Base-by-base conservation (phyloP, 2,888 invertebrate genomes). In the Tachina grossa region DNA sequence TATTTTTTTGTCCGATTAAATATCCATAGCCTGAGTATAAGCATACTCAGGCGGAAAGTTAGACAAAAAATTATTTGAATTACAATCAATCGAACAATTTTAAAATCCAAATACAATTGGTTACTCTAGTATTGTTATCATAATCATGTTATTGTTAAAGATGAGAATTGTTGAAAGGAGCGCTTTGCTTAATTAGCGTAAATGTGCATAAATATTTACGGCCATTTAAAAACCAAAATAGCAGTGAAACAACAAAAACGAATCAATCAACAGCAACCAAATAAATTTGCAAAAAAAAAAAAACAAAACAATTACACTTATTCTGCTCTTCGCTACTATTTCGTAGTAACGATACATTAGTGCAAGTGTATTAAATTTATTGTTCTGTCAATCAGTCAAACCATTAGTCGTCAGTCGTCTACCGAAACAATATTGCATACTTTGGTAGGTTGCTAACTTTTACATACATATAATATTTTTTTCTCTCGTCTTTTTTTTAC, bases 261-360 rank as follows among this genome's bases (percentile, higher is more conserved):
- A 79, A 80, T 79, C 72, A 77, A 75, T 84, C 63, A 79, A 55
- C 55, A 75, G 39, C 31, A 69, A 68, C 53, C 19, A 74, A 71
- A 71, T 59, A 83, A 72, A 68, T 66, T 83, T 83, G 74, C 78
- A 75, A 69, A 75, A 79, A 83, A 31, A 31, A 31, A 31, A 31
- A n/a, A n/a, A n/a, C n/a, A n/a, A n/a, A 31, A 31, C 31, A 74
- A 79, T 79, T 75, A 84, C 75, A 79, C 79, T 63, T 65, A 49
- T 45, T 57, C 22, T 57, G 61, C 39, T 72, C 55, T 14, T 49
- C 55, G 19, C 19, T 31, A 19, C 16, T 31, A 31, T 6, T 31
- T 14, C n/a, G 31, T 69, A 61, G 45, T 61, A 45, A 51, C 53
- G 19, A 63, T 39, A 61, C 41, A 71, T 16, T 53, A 31, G 31